Conservation (phyloP, 2,113 vertebrate genomes). For the Semicossyphus pulcher region DNA sequence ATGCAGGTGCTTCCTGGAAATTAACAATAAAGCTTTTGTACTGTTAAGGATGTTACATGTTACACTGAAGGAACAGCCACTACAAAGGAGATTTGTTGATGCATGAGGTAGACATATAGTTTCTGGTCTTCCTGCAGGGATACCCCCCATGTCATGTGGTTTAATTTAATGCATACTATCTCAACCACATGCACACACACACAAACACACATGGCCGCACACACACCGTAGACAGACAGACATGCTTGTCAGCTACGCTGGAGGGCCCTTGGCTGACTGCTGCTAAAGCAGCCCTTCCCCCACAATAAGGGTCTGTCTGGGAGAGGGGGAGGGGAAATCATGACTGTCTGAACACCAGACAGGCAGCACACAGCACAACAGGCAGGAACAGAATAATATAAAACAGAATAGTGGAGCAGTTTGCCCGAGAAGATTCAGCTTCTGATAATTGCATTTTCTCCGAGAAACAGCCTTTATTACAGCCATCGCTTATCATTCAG, state of each 20-base stretch:
- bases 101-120: constrained; percentile 9
- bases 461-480: constrained; percentile 1
- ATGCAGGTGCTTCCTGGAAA: neutral
- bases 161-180: constrained; percentile 50
- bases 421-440: neutral
- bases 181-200: constrained; percentile 18
- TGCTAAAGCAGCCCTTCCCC: constrained; percentile 78
- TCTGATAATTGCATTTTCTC: constrained; percentile 4
- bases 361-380: constrained; percentile 54
- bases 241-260: constrained; percentile 80
- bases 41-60: neutral
- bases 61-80: neutral
- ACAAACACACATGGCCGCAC: constrained; percentile 7
- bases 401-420: neutral
- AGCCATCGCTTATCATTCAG: constrained; percentile 14
- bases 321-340: constrained; percentile 79
- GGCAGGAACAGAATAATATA: constrained; percentile 35
- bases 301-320: constrained; percentile 76
- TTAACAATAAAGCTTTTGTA: neutral
- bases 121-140: constrained; percentile 31
- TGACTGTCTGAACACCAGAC: constrained; percentile 76
- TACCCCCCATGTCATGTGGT: constrained; percentile 45
- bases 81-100: constrained; percentile 12
- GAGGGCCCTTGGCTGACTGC: constrained; percentile 76
- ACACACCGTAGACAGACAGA: constrained; percentile 65